Evolutionary conservation across 2,888 invertebrate genomes (phyloP).

Genomic region (Sminthurinus aureus): DNA sequence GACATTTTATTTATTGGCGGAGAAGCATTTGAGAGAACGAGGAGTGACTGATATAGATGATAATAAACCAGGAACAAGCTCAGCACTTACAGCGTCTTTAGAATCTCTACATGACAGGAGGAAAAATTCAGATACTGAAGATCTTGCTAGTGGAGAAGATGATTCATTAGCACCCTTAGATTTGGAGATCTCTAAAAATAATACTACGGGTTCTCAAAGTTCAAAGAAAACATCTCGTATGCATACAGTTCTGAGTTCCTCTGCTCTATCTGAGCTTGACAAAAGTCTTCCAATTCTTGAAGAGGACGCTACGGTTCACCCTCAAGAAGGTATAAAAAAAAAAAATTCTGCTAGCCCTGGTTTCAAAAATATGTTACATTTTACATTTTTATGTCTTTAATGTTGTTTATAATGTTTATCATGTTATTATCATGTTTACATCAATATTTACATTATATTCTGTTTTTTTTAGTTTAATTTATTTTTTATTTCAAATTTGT

Average conservation of each 20-base stretch:
- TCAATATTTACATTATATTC: too few relatives aligned
- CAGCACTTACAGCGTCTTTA: conserved; percentile 52
- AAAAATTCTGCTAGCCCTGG: too few relatives aligned
- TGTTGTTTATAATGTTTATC: too few relatives aligned
- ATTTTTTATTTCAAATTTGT: too few relatives aligned
- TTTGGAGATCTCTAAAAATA: conserved; percentile 42
- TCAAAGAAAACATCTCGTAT: conserved; percentile 41
- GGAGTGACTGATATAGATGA: conserved; percentile 28
- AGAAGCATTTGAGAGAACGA: conserved; percentile 81
- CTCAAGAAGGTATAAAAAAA: conserved; percentile 42
- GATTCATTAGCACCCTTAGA: conserved; percentile 49
- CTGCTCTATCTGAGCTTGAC: conserved; percentile 44
- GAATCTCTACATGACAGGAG: conserved; percentile 55
- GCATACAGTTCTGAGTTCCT: conserved; percentile 42
- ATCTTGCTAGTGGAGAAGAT: conserved; percentile 46
- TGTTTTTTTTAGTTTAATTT: too few relatives aligned
- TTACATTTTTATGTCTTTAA: too few relatives aligned
- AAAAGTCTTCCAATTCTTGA: conserved; percentile 43
- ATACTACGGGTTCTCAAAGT: conserved; percentile 25
- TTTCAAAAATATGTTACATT: too few relatives aligned
- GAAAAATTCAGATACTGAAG: conserved; percentile 52
- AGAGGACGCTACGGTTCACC: conserved; percentile 38
- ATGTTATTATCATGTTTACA: too few relatives aligned
- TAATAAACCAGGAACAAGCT: conserved; percentile 60
- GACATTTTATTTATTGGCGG: conserved; percentile 95